Base-by-base conservation (phyloP, 2,888 invertebrate species). In the Cephus pulcher region DNA sequence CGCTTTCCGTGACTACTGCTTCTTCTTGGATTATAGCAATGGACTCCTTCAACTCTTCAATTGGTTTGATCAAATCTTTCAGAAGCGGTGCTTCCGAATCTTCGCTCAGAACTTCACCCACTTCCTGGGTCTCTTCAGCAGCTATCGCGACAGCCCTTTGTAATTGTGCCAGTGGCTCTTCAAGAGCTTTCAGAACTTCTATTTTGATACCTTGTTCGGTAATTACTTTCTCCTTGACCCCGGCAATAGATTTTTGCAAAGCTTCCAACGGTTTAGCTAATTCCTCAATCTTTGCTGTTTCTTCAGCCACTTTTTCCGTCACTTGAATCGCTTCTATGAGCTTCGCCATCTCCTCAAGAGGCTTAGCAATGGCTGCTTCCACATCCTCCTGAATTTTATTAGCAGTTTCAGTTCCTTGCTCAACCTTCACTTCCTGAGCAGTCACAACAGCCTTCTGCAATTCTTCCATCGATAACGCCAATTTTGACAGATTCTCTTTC, bases 51-150 rank as follows among this genome's bases (percentile, higher is more conserved):
- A 86, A 76, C 37, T 86, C 87, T 80, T 85, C 80, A 1, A 86
- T 80, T 12, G 86, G 85, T 69, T 84, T 81, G 69, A 83, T 84
- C 30, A 88, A 76, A 56, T 85, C 84, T 40, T 79, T 74, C 34
- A 84, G 73, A n/a, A 77, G 34, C 2, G 77, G 76, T 6, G 73
- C 33, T 12, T 76, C 70, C 9, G 79, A 35, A 34, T 79, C 82
- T 12, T 82, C 79, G 9, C 78, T 76, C 12, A 56, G 89, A 0
- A 93, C 92, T 90, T 95, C 94, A n/a, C 34, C 34, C 1, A 35
- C 23, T 68, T 76, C 76, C 6, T 33, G 69, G 33, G 3, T 33
- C 70, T 70, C 70, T 70, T 70, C 70, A 70, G 70, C 70, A 30
- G 30, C 70, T 56, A 78, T 69, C n/a, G 80, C 80, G 12, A 85